A percentile compares a stretch with the other conserved stretches of the same genome.
These are phyloP conservation scores for Catharus minimus DNA, from an alignment of 2,113 vertebrate genomes.

Conservation along the genomic window DNA sequence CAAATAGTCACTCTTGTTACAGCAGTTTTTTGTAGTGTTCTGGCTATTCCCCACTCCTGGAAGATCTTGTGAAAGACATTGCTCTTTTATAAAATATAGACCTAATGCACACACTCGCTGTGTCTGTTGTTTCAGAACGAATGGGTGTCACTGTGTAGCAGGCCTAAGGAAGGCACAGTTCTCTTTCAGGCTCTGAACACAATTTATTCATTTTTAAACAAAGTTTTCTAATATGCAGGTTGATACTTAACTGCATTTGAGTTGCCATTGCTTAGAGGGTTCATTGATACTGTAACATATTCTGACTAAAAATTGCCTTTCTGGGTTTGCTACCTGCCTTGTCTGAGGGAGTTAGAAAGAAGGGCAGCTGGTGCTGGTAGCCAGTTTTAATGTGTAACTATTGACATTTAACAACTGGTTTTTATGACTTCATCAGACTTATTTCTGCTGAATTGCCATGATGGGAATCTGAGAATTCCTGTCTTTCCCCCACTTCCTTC, in stretches of 20 bases:
- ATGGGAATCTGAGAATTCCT: neutral
- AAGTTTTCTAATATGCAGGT: neutral
- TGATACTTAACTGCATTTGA: neutral
- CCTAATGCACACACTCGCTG: rapidly evolving
- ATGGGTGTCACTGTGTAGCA: rapidly evolving
- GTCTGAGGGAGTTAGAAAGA: neutral
- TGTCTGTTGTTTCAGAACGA: neutral
- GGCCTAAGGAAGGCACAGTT: neutral
- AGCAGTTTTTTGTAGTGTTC: neutral
- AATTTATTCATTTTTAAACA: neutral
- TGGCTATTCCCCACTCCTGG: neutral
- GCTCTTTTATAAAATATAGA: neutral
- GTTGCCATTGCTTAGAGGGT: neutral
- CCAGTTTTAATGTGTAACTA: neutral
- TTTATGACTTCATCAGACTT: neutral
- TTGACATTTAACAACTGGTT: neutral
- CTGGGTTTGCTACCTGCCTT: neutral
- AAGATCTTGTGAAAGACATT: neutral
- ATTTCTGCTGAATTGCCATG: neutral
- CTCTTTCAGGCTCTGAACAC: neutral
- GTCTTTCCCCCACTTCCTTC: neutral
- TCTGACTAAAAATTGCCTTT: neutral
- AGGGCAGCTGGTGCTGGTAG: neutral
- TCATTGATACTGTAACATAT: neutral
- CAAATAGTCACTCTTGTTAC: constrained; percentile 49